Evolutionary conservation across 2,113 vertebrate genomes (phyloP), one percentile per base, ranked within the genome.

Genomic region (Dendropsophus ebraccatus): DNA sequence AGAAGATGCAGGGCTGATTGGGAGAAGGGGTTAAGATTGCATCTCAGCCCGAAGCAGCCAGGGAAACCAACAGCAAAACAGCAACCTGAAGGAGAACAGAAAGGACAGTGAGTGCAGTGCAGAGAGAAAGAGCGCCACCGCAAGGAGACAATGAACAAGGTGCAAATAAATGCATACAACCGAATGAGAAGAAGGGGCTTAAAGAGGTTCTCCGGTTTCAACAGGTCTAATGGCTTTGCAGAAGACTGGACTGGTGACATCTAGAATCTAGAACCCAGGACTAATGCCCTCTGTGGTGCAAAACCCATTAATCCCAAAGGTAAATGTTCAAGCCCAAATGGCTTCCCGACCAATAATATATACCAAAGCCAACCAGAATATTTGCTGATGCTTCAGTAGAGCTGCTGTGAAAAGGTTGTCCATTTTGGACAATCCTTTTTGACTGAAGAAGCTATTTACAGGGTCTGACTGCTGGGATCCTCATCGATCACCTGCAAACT

Each of bases 1-100:
- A 16, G 82, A 52, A 60, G 78, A 78, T 77, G 79, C 79, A 9
- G 0, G 74, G 74, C 28, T 77, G n/a, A 52, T 41, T 77, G 49
- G 49, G 50, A 32, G 67, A 41, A 54, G 82, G 86, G 77, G 83
- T 85, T 97, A 98, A 62, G 97, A 96, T 92, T 96, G 97, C 96
- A 97, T 96, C 93, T 98, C 96, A 0, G 96, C 95, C 45, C 96
- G 96, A 77, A 98, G 94, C 96, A 98, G 97, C 97, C 97, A 98
- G 5, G 97, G 97, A 83, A 98, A 98, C 97, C 97, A 98, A 89
- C 97, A 98, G 90, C 97, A 97, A 93, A 98, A 98, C 86, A 98
- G 95, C 90, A 98, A 94, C 93, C 97, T 98, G 93, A 19, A 88
- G 85, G 87, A 86, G 65, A 81, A 52, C 32, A 81, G 47, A 79